Percentiles rank a stretch among this genome's conserved stretches.
phyloP scores from a whole-genome alignment of 2,113 vertebrate genomes.

The Oceanites oceanicus region DNA sequence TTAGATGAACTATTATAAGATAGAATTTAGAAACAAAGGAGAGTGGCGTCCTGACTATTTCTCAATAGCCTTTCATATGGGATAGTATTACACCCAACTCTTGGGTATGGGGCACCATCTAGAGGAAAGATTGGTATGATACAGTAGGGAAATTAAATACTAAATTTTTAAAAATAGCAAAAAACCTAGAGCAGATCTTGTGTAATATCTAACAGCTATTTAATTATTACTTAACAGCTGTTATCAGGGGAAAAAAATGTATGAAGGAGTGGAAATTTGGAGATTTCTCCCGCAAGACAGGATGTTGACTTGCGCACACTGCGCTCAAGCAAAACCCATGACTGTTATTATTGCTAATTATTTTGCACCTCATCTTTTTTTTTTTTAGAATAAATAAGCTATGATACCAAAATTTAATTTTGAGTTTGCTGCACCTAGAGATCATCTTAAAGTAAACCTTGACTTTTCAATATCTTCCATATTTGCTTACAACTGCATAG shows the following conservation, averaged over 20 bases:
- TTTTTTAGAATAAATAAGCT: background rate
- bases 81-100: background rate
- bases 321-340: background rate
- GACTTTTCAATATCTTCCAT: background rate
- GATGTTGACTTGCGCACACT: background rate
- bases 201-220: background rate
- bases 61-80: background rate
- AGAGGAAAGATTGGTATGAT: slow-evolving; percentile 12
- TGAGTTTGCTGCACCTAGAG: background rate
- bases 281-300: background rate
- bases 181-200: background rate
- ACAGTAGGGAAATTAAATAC: background rate
- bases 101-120: slow-evolving; percentile 63
- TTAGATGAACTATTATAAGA: background rate
- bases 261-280: background rate
- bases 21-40: slow-evolving; percentile 39
- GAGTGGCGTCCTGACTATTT: background rate
- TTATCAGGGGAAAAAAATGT: background rate
- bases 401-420: background rate
- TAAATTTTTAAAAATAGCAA: background rate
- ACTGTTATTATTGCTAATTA: background rate
- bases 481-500: background rate
- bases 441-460: background rate
- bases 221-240: background rate
- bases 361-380: background rate